Evolutionary conservation across 2,113 vertebrate genomes (phyloP), one percentile per base, ranked within the genome.

Genomic region (Bubo scandiacus): DNA sequence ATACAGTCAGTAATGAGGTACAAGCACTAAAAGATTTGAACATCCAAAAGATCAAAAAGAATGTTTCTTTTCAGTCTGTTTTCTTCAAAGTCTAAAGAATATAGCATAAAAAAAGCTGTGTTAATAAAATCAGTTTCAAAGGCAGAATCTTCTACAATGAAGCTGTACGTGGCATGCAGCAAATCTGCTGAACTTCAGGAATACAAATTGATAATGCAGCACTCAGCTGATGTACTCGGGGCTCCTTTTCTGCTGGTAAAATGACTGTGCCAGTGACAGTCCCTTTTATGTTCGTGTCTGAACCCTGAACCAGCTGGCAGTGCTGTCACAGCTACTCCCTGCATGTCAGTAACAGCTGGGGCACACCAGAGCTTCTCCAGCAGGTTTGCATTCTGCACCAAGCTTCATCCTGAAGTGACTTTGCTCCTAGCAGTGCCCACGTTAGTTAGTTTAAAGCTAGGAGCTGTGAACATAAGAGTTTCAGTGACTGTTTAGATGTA

Each of bases 21-120:
- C 75, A 95, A 72, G 65, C 73, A 20, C 27, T 67, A 80, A 66
- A 95, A 79, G 47, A 79, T 58, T 27, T 74, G 54, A 94, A 91
- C 95, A 94, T 72, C 43, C 40, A 65, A 54, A 84, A 94, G 92
- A 96, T 96, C 92, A 96, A 94, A 96, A 84, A 68, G 82, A 88
- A 45, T 94, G 52, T 81, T 90, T 74, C 61, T 91, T 86, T 94
- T 84, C 68, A 40, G 66, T 42, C 65, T 94, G 82, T 92, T 94
- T 90, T 79, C 85, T 90, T 65, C 57, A 94, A 89, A 94, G 57
- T 36, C 52, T 47, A 52, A 94, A 65, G 61, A 85, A 91, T 65
- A 68, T 40, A 79, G 80, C 61, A 61, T 88, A 58, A 47, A 62
- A 86, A 70, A 74, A 81, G 18, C 47, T 81, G 10, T 62, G 47